These are phyloP conservation scores for Muntiacus reevesi DNA, from an alignment of 2,113 vertebrate genomes.

Conservation along the genomic window DNA sequence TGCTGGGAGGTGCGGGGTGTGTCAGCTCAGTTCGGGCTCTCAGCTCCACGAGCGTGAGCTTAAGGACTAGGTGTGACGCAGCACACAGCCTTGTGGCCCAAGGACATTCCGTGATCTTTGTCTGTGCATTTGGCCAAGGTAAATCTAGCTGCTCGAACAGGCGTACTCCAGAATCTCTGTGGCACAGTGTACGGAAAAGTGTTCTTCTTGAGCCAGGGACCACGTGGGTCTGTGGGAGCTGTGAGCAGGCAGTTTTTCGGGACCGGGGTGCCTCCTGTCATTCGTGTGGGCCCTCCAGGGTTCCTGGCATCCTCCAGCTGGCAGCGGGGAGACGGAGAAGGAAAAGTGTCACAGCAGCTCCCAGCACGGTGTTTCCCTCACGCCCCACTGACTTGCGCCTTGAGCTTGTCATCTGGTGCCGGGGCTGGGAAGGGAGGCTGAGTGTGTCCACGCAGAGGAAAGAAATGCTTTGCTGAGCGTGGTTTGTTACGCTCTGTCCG, in stretches of 20 bases:
- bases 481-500: not conserved
- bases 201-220: not conserved
- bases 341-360: no score
- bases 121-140: not conserved
- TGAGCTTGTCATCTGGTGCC: not conserved
- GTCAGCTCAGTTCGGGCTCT: not conserved
- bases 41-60: not conserved
- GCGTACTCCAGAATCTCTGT: not conserved
- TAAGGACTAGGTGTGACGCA: not conserved
- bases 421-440: not conserved
- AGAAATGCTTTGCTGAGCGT: not conserved
- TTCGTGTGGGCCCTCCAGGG: not conserved
- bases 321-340: not conserved
- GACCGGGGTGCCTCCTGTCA: not conserved
- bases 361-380: no score
- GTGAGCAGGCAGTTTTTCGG: not conserved
- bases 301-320: not conserved
- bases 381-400: not conserved
- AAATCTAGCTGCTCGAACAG: not conserved
- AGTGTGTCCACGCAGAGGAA: not conserved
- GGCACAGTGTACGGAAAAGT: not conserved
- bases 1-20: not conserved
- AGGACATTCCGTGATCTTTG: not conserved
- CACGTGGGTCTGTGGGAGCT: not conserved
- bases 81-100: not conserved